phyloP scores from a whole-genome alignment of 2,113 vertebrate species.

The Seriola aureovittata region DNA sequence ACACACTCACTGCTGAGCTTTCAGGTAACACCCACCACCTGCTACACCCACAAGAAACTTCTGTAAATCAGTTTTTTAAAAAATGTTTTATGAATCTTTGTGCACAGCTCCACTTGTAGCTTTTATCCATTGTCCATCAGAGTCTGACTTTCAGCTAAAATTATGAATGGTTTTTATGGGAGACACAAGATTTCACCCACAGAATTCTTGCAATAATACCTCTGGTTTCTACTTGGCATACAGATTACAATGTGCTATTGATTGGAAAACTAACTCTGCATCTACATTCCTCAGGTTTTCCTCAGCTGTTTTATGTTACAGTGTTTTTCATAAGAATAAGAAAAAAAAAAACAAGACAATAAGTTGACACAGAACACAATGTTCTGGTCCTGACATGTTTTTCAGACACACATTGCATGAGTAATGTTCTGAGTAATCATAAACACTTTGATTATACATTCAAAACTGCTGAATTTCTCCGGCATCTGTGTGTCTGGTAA shows the following conservation, averaged over 20 bases:
- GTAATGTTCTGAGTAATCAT: slow-evolving; percentile 17
- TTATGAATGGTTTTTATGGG: background rate
- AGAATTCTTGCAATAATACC: background rate
- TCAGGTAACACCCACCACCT: slow-evolving; percentile 87
- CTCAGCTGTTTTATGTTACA: slow-evolving; percentile 33
- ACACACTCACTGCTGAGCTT: slow-evolving; percentile 87
- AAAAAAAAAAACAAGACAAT: background rate
- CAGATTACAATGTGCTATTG: slow-evolving; percentile 33
- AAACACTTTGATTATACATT: slow-evolving; percentile 26
- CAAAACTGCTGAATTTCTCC: background rate
- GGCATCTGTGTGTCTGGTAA: slow-evolving; percentile 3
- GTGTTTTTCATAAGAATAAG: background rate
- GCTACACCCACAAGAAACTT: background rate
- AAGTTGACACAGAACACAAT: slow-evolving; percentile 15
- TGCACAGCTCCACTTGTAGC: background rate
- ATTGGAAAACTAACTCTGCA: background rate
- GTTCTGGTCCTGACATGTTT: slow-evolving; percentile 9
- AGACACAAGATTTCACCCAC: background rate
- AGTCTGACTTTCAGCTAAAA: background rate
- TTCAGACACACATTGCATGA: slow-evolving; percentile 15
- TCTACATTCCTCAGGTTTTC: slow-evolving; percentile 19
- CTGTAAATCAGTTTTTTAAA: too few relatives aligned
- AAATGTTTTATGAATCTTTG: too few relatives aligned
- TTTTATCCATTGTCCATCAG: background rate
- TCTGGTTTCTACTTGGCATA: slow-evolving; percentile 14